Evolutionary conservation across 23 tunicate species (phyloP).

Genomic region (Botrylloides violaceus): DNA sequence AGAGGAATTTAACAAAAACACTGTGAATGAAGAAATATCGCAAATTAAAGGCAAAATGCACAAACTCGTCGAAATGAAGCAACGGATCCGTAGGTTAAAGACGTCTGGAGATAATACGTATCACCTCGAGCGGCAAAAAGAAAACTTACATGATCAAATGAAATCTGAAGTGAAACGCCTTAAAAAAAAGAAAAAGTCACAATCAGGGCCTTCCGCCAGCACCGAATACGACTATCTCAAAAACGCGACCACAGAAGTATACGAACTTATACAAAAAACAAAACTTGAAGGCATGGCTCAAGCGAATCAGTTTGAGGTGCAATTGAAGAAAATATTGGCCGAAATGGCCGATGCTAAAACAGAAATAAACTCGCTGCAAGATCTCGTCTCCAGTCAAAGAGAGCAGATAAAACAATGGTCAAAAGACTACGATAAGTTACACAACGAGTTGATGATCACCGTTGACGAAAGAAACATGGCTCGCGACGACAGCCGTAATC

Average conservation of each 20-base stretch:
- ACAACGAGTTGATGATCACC: constrained; percentile 38
- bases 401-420: constrained; percentile 12
- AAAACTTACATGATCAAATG: constrained; percentile 44
- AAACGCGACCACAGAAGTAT: constrained; percentile 73
- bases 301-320: constrained; percentile 62
- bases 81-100: constrained; percentile 31
- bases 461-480: constrained; percentile 27
- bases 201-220: constrained; percentile 26
- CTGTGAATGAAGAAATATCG: constrained; percentile 1
- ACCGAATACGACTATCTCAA: constrained; percentile 54
- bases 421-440: constrained; percentile 59
- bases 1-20: constrained; percentile 33
- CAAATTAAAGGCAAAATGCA: constrained; percentile 36
- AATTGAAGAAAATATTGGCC: constrained; percentile 35
- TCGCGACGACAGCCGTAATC: constrained; percentile 25
- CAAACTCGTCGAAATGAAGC: constrained; percentile 19
- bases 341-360: constrained; percentile 40
- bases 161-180: constrained; percentile 43
- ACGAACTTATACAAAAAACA: constrained; percentile 50
- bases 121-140: constrained; percentile 28
- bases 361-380: constrained; percentile 34
- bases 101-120: constrained; percentile 25
- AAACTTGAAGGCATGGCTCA: constrained; percentile 58
- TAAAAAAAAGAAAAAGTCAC: constrained; percentile 18
- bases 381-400: constrained; percentile 27